Evolutionary conservation across 2,113 vertebrate species (phyloP).

Genomic region (Callipepla squamata): DNA sequence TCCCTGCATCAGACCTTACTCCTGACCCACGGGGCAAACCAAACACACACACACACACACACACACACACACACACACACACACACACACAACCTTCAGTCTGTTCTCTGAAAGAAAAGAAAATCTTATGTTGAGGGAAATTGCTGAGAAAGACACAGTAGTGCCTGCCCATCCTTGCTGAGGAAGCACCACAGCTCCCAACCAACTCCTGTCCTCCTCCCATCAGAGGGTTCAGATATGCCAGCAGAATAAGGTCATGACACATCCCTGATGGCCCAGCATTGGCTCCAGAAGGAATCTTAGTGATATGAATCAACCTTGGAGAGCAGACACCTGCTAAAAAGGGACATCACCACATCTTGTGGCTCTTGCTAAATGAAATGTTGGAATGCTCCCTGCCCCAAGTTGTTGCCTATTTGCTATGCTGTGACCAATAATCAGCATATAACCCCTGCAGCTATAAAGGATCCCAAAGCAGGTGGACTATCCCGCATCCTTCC

Average conservation of each 20-base stretch:
- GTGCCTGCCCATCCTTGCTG: background rate
- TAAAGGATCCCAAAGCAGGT: background rate
- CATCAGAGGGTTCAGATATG: background rate
- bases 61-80: background rate
- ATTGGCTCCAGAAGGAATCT: background rate
- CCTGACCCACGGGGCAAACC: background rate
- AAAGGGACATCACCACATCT: background rate
- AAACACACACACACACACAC: background rate
- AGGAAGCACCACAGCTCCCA: background rate
- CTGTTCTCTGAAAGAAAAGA: background rate
- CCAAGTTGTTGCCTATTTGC: background rate
- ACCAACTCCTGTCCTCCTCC: fast-evolving
- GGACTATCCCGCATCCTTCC: background rate
- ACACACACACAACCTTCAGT: background rate
- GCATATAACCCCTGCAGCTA: background rate
- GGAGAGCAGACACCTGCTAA: background rate
- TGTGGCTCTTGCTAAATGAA: background rate
- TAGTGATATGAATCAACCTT: background rate
- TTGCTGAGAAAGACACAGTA: background rate
- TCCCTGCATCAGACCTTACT: background rate
- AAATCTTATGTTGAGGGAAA: background rate
- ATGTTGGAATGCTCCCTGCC: background rate
- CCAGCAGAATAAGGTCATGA: background rate
- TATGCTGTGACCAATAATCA: background rate
- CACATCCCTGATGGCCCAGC: background rate